A percentile compares a stretch with the other conserved stretches of the same genome.
These are phyloP conservation scores for Mustela nigripes DNA, from an alignment of 2,113 vertebrate genomes.

Conservation along the genomic window DNA sequence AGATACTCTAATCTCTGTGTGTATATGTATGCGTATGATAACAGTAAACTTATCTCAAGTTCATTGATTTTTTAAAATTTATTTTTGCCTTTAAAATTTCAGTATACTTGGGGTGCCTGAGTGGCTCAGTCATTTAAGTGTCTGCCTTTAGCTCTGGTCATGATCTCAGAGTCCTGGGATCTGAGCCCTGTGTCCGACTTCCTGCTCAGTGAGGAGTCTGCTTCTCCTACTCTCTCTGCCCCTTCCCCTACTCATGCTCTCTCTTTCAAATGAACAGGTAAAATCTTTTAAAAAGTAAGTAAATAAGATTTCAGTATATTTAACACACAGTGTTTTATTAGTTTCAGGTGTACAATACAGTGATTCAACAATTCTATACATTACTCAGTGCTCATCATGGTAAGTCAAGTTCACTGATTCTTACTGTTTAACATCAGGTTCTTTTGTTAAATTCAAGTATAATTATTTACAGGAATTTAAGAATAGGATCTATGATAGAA, in stretches of 20 bases:
- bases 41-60: neutral
- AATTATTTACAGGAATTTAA: constrained; percentile 31
- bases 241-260: neutral
- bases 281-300: neutral
- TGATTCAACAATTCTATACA: neutral
- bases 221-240: neutral
- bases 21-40: neutral
- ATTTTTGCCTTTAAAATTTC: neutral
- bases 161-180: neutral
- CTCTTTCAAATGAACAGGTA: neutral
- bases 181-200: neutral
- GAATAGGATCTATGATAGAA: neutral
- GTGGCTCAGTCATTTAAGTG: neutral
- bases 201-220: neutral
- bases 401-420: constrained; percentile 15
- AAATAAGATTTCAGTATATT: neutral
- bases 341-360: neutral
- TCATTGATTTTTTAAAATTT: neutral
- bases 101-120: neutral
- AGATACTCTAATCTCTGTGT: neutral
- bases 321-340: neutral
- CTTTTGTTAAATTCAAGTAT: constrained; percentile 2
- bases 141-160: neutral
- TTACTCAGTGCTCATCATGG: neutral
- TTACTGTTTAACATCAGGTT: neutral